phyloP scores from a whole-genome alignment of 2,888 invertebrate genomes.

The Parnassius apollo region DNA sequence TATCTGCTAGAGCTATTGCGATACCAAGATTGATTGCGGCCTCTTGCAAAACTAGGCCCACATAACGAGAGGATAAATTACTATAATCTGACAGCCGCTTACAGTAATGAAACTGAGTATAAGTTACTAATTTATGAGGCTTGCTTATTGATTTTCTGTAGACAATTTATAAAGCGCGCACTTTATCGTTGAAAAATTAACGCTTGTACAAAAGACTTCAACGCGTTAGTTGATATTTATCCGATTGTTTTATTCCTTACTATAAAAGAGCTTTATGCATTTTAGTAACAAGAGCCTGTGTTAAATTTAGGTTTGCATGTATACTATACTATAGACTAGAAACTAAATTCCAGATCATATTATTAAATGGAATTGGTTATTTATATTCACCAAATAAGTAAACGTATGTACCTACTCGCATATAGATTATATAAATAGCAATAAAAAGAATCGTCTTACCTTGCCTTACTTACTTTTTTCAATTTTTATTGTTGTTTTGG shows the following conservation, averaged over 20 bases:
- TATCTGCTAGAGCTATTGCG: conserved; percentile 20
- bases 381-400: no score
- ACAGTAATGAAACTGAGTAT: conserved; percentile 15
- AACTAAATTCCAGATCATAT: no score
- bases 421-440: no score
- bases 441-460: no score
- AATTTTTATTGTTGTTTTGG: no score
- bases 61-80: conserved; percentile 20
- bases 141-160: conserved; percentile 13
- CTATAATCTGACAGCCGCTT: conserved; percentile 21
- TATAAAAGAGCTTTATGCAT: neutral
- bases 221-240: conserved; percentile 8
- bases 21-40: conserved; percentile 24
- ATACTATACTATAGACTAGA: no score
- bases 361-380: no score
- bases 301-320: no score
- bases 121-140: conserved; percentile 8
- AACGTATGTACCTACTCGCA: no score
- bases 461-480: no score
- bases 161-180: neutral
- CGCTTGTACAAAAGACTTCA: conserved; percentile 22
- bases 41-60: conserved; percentile 22
- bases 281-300: no score
- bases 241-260: neutral
- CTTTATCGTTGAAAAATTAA: neutral